A percentile compares a stretch with the other conserved stretches of the same genome.
Conservation (phyloP, 2,113 vertebrate genomes). For the Ifrita kowaldi region DNA sequence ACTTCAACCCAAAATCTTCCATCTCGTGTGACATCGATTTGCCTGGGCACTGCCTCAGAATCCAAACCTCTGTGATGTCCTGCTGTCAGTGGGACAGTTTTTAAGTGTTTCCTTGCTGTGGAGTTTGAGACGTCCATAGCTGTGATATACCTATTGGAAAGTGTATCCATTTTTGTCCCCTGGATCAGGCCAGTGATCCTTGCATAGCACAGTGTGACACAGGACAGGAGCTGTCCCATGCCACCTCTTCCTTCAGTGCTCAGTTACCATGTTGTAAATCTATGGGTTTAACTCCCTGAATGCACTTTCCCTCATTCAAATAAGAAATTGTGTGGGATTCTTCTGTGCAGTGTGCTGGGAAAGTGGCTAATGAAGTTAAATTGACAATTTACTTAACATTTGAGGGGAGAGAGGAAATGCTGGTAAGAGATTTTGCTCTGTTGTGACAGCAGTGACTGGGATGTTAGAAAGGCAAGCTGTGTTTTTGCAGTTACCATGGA, state of each 20-base stretch:
- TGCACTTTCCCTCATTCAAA: neutral
- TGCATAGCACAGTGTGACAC: fast-evolving
- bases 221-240: fast-evolving
- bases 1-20: neutral
- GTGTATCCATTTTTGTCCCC: neutral
- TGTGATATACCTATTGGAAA: neutral
- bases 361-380: slow-evolving; percentile 42
- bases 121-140: fast-evolving
- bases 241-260: neutral
- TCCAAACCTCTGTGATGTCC: neutral
- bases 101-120: neutral
- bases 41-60: neutral
- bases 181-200: neutral
- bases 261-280: fast-evolving
- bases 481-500: slow-evolving; percentile 28
- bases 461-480: neutral
- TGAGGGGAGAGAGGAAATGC: slow-evolving; percentile 2
- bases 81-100: neutral
- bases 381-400: slow-evolving; percentile 42
- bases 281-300: neutral
- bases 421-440: slow-evolving; percentile 8
- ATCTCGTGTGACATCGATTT: fast-evolving
- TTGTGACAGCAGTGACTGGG: slow-evolving; percentile 34
- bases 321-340: neutral
- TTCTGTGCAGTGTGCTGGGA: neutral